Evolutionary conservation across 2,888 invertebrate genomes (phyloP), one percentile per base, ranked within the genome.

Genomic region (Tinea trinotella): DNA sequence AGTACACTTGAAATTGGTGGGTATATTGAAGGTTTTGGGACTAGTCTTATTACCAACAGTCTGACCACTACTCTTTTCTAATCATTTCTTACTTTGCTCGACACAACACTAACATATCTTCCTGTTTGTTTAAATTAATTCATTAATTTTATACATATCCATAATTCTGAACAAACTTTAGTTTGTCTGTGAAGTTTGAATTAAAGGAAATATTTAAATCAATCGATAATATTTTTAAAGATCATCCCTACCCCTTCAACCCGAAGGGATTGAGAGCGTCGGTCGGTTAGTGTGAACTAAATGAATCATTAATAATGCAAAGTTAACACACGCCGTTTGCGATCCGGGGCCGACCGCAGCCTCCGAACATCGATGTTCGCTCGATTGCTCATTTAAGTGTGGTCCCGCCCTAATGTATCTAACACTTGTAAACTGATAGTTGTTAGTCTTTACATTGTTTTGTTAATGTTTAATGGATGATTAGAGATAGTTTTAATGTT

Each of bases 231-330:
- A 2, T 13, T 17, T 17, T 9, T 19, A 6, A 17, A 46, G 46
- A 10, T 46, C 76, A 70, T 59, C 74, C 58, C 72, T 78, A 72
- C 0, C 1, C 54, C 56, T 50, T 19, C 64, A 71, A 71, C 73
- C 76, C 76, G 63, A 76, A 81, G 82, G 84, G 83, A 77, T 76
- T 72, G 68, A 70, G 69, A 67, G 70, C 68, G 72, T 74, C 68
- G 71, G 74, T 71, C 74, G 74, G 82, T 84, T 84, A 83, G 84
- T 83, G 84, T 78, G 84, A 83, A 84, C 83, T 84, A 85, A 84
- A 85, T 84, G 84, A 84, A 83, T 80, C 84, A 82, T 85, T 85
- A 85, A 84, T 85, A 84, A 85, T 84, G 77, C 74, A 83, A 75
- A 76, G 73, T 78, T 74, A 77, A 75, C 55, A 55, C 80, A 69